A percentile compares a stretch with the other conserved stretches of the same genome.
Evolutionary conservation across 2,797 vertebrate genomes (phyloP).

Genomic region (Thamnophis elegans): DNA sequence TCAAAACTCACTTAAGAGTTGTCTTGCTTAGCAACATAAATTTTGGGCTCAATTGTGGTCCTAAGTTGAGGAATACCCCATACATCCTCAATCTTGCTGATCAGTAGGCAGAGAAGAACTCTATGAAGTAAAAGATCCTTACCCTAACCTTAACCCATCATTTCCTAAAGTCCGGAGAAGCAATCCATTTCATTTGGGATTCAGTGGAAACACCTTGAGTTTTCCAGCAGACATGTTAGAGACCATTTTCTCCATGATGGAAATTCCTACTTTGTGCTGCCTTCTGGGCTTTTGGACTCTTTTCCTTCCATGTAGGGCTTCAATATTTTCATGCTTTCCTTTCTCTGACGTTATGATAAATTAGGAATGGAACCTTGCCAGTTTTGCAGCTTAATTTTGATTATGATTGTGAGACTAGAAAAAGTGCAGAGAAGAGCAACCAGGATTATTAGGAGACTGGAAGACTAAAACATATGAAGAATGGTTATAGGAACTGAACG

Average conservation of each 20-base stretch:
- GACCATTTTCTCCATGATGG: not conserved
- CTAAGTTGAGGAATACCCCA: not conserved
- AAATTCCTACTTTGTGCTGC: not conserved
- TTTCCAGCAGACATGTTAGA: not conserved
- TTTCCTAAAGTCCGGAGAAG: not conserved
- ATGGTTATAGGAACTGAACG: too few relatives aligned
- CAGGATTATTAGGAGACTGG: too few relatives aligned
- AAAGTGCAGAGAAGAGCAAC: too few relatives aligned
- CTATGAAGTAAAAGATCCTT: not conserved
- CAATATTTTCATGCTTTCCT: not conserved
- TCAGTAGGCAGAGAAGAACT: not conserved
- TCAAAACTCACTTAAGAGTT: not conserved
- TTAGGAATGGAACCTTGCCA: not conserved
- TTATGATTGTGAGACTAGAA: too few relatives aligned
- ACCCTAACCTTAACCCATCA: not conserved
- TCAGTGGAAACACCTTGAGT: not conserved
- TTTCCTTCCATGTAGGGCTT: not conserved
- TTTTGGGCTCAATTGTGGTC: not conserved
- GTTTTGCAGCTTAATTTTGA: not conserved
- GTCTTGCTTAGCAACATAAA: not conserved
- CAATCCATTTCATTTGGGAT: not conserved
- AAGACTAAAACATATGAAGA: too few relatives aligned
- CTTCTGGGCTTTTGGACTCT: not conserved
- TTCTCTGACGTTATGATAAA: not conserved
- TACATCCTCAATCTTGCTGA: not conserved